These are phyloP conservation scores for Leptopterna dolabrata DNA, from an alignment of 2,888 invertebrate species.

Conservation along the genomic window DNA sequence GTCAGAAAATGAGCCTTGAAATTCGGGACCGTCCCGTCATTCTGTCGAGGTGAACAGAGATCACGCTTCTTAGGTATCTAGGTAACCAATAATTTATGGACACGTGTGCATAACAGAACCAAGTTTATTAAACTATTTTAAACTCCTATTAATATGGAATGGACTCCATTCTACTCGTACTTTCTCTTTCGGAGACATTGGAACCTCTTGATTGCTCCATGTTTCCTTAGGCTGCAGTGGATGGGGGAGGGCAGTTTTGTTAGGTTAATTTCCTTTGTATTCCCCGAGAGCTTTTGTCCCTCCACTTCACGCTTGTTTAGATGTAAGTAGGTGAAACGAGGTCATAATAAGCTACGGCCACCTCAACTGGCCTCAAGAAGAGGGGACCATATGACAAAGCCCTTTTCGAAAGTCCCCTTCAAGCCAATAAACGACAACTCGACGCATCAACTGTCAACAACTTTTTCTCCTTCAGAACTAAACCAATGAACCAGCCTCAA, in stretches of 20 bases:
- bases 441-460: neutral
- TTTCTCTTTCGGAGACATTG: neutral
- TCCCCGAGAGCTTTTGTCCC: neutral
- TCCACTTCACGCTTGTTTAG: slow-evolving; percentile 8
- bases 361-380: slow-evolving; percentile 4
- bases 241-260: neutral
- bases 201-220: neutral
- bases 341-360: neutral
- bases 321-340: neutral
- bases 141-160: too few species aligned
- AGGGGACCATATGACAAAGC: neutral
- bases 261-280: slow-evolving; percentile 1
- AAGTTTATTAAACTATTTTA: too few species aligned
- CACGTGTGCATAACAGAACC: too few species aligned
- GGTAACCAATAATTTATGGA: too few species aligned
- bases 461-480: neutral
- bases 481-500: neutral
- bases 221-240: neutral
- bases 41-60: too few species aligned
- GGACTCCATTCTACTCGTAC: neutral
- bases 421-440: neutral
- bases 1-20: too few species aligned
- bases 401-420: neutral
- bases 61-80: too few species aligned
- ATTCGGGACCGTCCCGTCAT: too few species aligned